These are phyloP conservation scores for Columba livia DNA, from an alignment of 2,113 vertebrate species.

Conservation along the genomic window DNA sequence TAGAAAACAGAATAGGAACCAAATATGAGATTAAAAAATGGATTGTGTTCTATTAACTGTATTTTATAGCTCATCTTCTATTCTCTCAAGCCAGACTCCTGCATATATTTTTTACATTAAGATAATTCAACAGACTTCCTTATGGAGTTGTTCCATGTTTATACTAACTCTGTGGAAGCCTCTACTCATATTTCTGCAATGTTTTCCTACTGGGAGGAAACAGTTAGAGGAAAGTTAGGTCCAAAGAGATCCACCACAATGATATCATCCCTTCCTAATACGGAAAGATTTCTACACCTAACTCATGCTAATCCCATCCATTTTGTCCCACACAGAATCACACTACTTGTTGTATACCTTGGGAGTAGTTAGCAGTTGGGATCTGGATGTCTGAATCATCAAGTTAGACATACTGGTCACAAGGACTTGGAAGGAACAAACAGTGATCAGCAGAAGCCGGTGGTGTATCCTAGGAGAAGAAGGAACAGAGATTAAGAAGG, in stretches of 20 bases:
- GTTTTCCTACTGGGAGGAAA: not conserved
- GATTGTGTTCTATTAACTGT: not conserved
- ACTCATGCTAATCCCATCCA: not conserved
- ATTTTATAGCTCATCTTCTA: not conserved
- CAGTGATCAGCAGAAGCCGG: not conserved
- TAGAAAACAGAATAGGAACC: not conserved
- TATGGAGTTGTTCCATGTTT: not conserved
- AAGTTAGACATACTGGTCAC: not conserved
- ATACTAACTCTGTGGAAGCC: not conserved
- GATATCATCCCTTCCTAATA: not conserved
- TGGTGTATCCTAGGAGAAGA: accelerated
- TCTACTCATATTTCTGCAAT: not conserved
- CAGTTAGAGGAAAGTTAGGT: not conserved
- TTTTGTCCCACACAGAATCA: not conserved
- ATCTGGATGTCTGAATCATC: not conserved
- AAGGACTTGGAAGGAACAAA: not conserved
- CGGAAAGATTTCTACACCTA: not conserved
- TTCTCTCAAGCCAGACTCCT: not conserved
- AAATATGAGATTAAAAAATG: not conserved
- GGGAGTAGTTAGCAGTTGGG: not conserved
- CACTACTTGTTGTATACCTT: not conserved
- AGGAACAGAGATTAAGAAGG: not conserved
- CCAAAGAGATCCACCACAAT: not conserved
- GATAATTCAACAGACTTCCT: not conserved
- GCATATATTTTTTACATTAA: not conserved